Evolutionary conservation across 2,113 vertebrate genomes (phyloP).

Genomic region (Edolisoma coerulescens): DNA sequence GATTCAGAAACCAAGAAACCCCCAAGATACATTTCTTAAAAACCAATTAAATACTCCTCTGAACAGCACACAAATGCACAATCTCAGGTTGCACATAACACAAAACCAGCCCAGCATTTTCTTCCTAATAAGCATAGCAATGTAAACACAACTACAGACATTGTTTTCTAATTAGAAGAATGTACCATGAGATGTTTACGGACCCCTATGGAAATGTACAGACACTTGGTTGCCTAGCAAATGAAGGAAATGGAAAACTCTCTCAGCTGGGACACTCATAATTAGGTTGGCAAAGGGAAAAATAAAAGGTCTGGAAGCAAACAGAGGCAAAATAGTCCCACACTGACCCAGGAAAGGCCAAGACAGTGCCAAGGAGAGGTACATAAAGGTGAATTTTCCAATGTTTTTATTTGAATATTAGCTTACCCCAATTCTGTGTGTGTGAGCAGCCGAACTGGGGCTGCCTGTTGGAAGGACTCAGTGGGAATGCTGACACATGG

Average conservation of each 20-base stretch:
- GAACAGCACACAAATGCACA: constrained; percentile 4
- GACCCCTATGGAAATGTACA: constrained; percentile 21
- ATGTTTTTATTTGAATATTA: not conserved
- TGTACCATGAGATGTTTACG: constrained; percentile 31
- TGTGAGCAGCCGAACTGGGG: not conserved
- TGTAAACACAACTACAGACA: constrained; percentile 40
- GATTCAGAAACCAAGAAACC: constrained; percentile 50
- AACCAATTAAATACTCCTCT: constrained; percentile 2
- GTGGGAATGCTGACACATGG: not conserved
- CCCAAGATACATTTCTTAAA: constrained; percentile 46
- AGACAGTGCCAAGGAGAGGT: not conserved
- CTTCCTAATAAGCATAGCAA: constrained; percentile 39
- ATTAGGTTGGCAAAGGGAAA: constrained; percentile 10
- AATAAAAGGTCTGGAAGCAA: constrained; percentile 3
- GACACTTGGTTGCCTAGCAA: constrained; percentile 34
- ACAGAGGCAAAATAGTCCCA: not conserved
- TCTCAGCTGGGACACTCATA: not conserved
- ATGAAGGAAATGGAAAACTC: constrained; percentile 13
- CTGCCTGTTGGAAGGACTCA: not conserved
- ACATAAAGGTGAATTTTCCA: not conserved
- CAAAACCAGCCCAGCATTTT: constrained; percentile 10
- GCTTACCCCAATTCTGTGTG: not conserved
- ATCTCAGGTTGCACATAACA: constrained; percentile 48
- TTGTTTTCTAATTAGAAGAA: constrained; percentile 52
- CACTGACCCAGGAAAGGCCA: not conserved